These are phyloP conservation scores for Coptodon rendalli DNA, from an alignment of 2,113 vertebrate species.

Conservation along the genomic window DNA sequence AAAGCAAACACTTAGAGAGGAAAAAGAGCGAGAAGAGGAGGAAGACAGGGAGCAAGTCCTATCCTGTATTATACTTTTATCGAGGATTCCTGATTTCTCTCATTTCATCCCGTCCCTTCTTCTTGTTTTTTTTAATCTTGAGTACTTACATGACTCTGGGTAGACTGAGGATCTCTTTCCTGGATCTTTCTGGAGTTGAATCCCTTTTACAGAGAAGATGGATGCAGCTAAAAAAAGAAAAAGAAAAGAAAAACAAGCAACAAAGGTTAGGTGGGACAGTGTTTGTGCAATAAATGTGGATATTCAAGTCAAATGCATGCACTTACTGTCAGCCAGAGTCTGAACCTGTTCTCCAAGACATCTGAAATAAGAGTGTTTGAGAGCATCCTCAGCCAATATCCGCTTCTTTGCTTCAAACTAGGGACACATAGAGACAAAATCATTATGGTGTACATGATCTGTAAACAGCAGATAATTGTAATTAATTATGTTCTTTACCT, in stretches of 20 bases:
- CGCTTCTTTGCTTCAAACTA: conserved; percentile 76
- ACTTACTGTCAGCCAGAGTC: conserved; percentile 73
- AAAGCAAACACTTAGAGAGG: conserved; percentile 10
- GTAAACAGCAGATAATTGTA: not conserved
- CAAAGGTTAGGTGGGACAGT: not conserved
- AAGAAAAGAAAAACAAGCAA: not conserved
- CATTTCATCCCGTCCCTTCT: not conserved
- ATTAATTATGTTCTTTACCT: conserved; percentile 66
- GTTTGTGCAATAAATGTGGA: not conserved
- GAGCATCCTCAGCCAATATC: conserved; percentile 70
- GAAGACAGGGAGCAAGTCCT: conserved; percentile 16
- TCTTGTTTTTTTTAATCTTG: not conserved
- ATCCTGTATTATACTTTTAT: not conserved
- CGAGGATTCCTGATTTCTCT: not conserved
- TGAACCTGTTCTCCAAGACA: conserved; percentile 72
- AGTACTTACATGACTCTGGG: conserved; percentile 70
- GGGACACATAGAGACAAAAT: not conserved
- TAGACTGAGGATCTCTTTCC: conserved; percentile 72
- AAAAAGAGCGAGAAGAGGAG: not conserved
- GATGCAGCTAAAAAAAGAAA: conserved; percentile 66
- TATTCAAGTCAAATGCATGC: not conserved
- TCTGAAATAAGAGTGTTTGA: conserved; percentile 71
- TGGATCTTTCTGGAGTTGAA: conserved; percentile 76
- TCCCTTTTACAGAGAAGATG: conserved; percentile 76
- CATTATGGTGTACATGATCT: not conserved